Conservation (phyloP, 2,797 vertebrate species). For the Sus cebifrons region DNA sequence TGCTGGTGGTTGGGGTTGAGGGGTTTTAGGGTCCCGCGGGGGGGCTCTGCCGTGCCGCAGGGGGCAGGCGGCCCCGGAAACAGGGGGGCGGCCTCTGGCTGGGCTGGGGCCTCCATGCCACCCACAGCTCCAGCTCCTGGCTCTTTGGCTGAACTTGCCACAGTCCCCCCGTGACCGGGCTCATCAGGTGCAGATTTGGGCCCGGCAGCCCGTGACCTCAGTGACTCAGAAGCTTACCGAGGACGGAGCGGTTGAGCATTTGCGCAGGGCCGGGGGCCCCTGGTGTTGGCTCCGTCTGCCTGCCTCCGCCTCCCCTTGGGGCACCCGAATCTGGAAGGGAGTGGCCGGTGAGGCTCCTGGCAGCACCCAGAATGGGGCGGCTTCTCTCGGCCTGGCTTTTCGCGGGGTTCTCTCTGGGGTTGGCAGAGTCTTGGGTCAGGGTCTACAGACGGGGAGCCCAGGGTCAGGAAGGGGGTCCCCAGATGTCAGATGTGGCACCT, state of each 20-base stretch:
- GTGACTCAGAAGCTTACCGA: rapidly evolving
- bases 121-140: rapidly evolving
- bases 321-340: rapidly evolving
- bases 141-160: rapidly evolving
- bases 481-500: rapidly evolving
- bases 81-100: rapidly evolving
- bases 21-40: constrained; percentile 80
- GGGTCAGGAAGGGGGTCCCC: background rate
- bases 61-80: background rate
- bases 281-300: background rate
- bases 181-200: rapidly evolving
- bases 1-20: constrained; percentile 84
- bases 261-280: background rate
- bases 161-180: rapidly evolving
- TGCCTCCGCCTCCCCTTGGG: background rate
- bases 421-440: background rate
- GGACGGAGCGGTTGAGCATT: background rate
- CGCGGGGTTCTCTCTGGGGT: rapidly evolving
- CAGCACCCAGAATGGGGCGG: rapidly evolving
- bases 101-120: too few species aligned
- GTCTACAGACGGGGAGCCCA: background rate
- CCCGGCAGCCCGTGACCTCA: background rate
- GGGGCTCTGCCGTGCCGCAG: constrained; percentile 75
- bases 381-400: background rate
- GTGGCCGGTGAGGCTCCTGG: rapidly evolving